Percentiles rank a stretch among this genome's conserved stretches.
Evolutionary conservation across 2,113 vertebrate genomes (phyloP).

Genomic region (Carlito syrichta): DNA sequence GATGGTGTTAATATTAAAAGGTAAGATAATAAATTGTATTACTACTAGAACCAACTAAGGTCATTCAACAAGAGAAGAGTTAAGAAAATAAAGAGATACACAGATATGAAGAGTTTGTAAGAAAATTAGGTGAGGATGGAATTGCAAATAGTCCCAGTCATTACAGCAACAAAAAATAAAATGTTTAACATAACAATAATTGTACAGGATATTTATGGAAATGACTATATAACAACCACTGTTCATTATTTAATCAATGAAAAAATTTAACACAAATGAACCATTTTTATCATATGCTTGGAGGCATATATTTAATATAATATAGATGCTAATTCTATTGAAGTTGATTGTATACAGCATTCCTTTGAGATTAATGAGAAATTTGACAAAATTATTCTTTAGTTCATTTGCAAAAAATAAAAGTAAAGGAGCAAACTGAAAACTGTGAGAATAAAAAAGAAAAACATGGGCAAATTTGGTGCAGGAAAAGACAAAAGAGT

Average conservation of each 20-base stretch:
- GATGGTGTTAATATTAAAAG: not conserved
- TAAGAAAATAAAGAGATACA: not conserved
- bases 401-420: not conserved
- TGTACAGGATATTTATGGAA: not conserved
- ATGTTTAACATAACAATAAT: not conserved
- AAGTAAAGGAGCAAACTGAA: not conserved
- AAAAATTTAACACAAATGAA: not conserved
- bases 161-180: not conserved
- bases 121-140: not conserved
- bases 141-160: not conserved
- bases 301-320: not conserved
- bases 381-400: not conserved
- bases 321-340: not conserved
- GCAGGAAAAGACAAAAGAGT: not conserved
- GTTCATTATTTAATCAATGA: not conserved
- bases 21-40: not conserved
- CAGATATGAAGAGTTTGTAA: not conserved
- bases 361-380: not conserved
- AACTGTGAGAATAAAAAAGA: not conserved
- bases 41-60: not conserved
- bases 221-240: not conserved
- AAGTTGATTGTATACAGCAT: not conserved
- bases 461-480: not conserved
- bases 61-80: not conserved
- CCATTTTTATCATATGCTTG: not conserved